These are phyloP conservation scores for Lerista edwardsae DNA, from an alignment of 2,797 vertebrate species.

Conservation along the genomic window DNA sequence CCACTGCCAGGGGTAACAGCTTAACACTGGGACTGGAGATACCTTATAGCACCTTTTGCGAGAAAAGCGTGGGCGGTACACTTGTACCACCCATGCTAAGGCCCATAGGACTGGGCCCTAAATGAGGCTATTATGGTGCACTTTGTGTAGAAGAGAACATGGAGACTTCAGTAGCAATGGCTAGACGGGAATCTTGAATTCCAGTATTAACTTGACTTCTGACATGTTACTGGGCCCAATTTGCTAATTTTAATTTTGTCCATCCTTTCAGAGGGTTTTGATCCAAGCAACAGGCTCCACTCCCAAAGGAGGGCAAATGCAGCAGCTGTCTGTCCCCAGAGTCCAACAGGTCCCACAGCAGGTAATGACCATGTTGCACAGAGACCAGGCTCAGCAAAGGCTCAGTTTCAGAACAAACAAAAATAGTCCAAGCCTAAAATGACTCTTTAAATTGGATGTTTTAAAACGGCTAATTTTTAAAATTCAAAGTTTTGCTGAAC, in stretches of 20 bases:
- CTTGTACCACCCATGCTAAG: no score
- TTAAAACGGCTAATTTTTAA: neutral
- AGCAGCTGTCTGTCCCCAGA: conserved; percentile 89
- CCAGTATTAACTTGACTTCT: no score
- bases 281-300: conserved; percentile 90
- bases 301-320: conserved; percentile 91
- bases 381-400: neutral
- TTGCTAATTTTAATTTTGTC: neutral
- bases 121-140: no score
- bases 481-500: neutral
- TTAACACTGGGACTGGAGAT: no score
- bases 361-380: conserved; percentile 76
- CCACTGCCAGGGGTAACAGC: no score
- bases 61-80: no score
- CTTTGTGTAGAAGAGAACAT: no score
- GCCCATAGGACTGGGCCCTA: no score
- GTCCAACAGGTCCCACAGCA: conserved; percentile 92
- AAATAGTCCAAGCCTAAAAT: neutral
- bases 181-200: no score
- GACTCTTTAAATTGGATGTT: neutral
- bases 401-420: neutral
- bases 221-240: no score
- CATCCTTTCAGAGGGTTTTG: conserved; percentile 88
- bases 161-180: no score
- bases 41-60: no score